A percentile compares a stretch with the other conserved stretches of the same genome.
Conservation (phyloP, 2,113 vertebrate species). For the Clarias batrachus region DNA sequence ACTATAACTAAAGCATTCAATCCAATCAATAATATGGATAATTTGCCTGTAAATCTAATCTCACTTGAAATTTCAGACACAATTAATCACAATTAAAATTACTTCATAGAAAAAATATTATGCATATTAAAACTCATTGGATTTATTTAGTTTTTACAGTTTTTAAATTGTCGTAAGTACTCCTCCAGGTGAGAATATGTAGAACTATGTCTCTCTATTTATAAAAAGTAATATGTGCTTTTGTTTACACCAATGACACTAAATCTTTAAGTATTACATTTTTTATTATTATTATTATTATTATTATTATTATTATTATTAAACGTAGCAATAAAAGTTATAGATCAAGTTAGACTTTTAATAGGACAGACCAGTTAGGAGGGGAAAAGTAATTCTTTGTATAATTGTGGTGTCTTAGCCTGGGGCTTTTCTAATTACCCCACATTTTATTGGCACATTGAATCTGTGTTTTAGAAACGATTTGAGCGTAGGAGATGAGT, state of each 20-base stretch:
- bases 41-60: background rate
- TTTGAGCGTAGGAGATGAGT: background rate
- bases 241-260: background rate
- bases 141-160: background rate
- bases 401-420: slow-evolving; percentile 32
- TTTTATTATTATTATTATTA: background rate
- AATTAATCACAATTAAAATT: background rate
- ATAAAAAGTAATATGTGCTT: background rate
- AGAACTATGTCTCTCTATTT: background rate
- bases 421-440: slow-evolving; percentile 46
- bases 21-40: background rate
- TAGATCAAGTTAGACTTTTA: slow-evolving; percentile 10
- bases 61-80: background rate
- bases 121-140: background rate
- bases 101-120: background rate
- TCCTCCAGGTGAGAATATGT: background rate
- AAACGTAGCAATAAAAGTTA: background rate
- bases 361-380: slow-evolving; percentile 3
- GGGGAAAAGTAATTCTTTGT: slow-evolving; percentile 12
- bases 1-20: background rate
- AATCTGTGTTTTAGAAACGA: background rate
- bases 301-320: background rate
- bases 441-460: slow-evolving; percentile 40
- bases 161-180: background rate
- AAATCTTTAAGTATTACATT: background rate